Evolutionary conservation across 1,140 invertebrate genomes (phyloP), one percentile per base, ranked within the genome.

Genomic region (Ylistrum balloti): DNA sequence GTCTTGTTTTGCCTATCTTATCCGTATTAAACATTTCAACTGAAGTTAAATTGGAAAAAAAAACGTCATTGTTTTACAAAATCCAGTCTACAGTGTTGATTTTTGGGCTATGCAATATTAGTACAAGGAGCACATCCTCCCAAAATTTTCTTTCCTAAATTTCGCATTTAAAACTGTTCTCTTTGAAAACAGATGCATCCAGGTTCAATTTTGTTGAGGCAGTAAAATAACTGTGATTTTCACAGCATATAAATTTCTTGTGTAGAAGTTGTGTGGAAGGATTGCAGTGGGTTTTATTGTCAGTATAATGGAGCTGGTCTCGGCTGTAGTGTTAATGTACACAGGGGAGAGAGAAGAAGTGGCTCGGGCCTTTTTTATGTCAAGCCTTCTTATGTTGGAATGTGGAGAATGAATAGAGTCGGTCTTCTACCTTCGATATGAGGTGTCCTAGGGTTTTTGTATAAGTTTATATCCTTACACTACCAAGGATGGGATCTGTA

Each of bases 351-450:
- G n/a, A 74, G 56, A 56, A 56, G 45, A 28, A 28, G 56, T 74
- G 56, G 56, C 56, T 74, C 0, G 56, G 56, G 56, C 56, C 56
- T 74, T 74, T 74, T 74, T 74, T 74, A 74, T 74, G 56, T 74
- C 56, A n/a, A 74, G 56, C 56, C 56, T 74, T 74, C 56, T 74
- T 74, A 74, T 74, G 56, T 74, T 74, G 56, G 56, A 74, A 74
- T 74, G 56, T 74, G 56, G 56, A 74, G 56, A 74, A 74, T 74
- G 56, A 74, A 74, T 74, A 28, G 45, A 48, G 22, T 74, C 56
- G 56, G 56, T 74, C 56, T 45, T 45, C 41, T 17, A 45, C 41
- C 56, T 74, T 74, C 56, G 22, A 74, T 74, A 74, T 28, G 56
- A 74, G 56, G 56, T 74, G 56, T 74, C 56, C 56, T 74, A 74